Conservation (phyloP, 1,140 invertebrate species). For the Pseudomyrmex concolor region DNA sequence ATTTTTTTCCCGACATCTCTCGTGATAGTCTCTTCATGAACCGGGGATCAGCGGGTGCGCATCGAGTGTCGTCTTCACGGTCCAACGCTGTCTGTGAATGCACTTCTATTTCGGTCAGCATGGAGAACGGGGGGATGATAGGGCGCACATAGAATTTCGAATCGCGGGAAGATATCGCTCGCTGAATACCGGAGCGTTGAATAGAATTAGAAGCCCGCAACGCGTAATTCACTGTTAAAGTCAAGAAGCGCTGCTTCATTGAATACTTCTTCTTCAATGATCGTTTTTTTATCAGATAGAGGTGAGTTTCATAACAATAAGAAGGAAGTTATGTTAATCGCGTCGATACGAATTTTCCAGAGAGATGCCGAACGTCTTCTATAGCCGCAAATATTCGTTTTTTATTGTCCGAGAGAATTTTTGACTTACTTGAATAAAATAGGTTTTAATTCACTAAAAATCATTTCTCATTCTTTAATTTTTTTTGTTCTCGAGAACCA, state of each 20-base stretch:
- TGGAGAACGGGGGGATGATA: conserved; percentile 1
- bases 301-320: neutral
- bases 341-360: no score
- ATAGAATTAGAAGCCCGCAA: conserved; percentile 18
- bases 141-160: conserved; percentile 39
- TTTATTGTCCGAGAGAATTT: neutral
- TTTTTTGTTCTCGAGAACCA: neutral
- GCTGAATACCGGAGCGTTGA: conserved; percentile 10
- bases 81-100: conserved; percentile 47
- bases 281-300: neutral
- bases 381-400: neutral
- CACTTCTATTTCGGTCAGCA: conserved; percentile 26
- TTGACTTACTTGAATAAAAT: neutral
- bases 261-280: neutral
- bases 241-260: neutral
- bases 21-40: neutral
- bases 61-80: conserved; percentile 22
- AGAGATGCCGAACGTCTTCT: no score
- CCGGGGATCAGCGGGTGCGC: conserved; percentile 5
- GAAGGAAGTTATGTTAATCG: no score
- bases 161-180: conserved; percentile 5
- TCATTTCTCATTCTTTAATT: neutral
- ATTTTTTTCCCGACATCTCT: conserved; percentile 45
- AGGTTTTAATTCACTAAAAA: neutral
- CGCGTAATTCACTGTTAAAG: neutral